Evolutionary conservation across 2,797 vertebrate species (phyloP).

Genomic region (Bovichtus diacanthus): DNA sequence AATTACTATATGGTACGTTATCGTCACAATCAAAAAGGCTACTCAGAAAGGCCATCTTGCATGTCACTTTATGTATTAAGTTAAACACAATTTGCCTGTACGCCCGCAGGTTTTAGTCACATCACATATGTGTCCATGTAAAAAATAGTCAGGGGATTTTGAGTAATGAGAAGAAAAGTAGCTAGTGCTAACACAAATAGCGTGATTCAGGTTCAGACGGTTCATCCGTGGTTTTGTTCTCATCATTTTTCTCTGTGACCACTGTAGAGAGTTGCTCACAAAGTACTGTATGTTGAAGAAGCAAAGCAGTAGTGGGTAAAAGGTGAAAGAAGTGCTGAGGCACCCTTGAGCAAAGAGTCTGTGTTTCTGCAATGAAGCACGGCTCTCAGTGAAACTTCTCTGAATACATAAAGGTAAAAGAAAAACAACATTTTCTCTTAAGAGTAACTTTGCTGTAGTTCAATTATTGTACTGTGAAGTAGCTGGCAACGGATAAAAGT

Average conservation of each 20-base stretch:
- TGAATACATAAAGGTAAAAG: neutral
- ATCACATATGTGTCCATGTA: neutral
- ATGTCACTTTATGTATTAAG: too few species aligned
- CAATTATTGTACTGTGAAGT: neutral
- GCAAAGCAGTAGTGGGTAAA: neutral
- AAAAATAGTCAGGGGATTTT: neutral
- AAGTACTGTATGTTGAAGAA: neutral
- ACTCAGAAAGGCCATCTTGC: neutral
- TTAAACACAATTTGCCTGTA: neutral
- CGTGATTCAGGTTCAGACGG: neutral
- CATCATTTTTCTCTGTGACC: too few species aligned
- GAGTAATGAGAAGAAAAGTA: neutral
- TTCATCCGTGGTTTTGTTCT: neutral
- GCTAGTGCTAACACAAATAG: neutral
- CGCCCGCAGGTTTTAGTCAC: neutral
- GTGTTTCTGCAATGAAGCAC: neutral
- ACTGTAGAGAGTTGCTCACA: too few species aligned
- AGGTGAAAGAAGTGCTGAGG: neutral
- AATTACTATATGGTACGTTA: neutral
- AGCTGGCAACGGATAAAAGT: constrained; percentile 28
- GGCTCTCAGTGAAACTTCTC: neutral
- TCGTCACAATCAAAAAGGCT: too few species aligned
- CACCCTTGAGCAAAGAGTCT: neutral
- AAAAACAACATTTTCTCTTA: neutral
- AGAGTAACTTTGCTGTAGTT: constrained; percentile 7